phyloP scores from a whole-genome alignment of 1,140 invertebrate genomes.

The Trichomalopsis sarcophagae region DNA sequence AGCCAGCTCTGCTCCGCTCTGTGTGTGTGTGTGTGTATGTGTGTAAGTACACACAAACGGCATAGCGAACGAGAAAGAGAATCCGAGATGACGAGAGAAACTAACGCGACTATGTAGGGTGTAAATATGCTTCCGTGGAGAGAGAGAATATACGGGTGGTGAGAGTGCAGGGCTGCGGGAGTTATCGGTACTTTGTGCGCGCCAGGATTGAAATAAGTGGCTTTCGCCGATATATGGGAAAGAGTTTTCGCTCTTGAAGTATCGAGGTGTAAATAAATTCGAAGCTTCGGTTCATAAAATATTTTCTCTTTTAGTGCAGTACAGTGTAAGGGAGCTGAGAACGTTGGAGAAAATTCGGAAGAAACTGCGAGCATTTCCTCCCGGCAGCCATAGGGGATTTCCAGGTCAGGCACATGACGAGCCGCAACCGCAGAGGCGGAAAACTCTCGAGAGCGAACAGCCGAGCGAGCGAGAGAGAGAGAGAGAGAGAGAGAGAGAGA shows the following conservation, averaged over 20 bases:
- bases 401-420: slow-evolving; percentile 13
- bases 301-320: too few relatives aligned
- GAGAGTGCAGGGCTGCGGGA: not conserved
- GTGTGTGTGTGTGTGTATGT: not conserved
- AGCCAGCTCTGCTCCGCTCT: not conserved
- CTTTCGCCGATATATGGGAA: not conserved
- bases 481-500: not conserved
- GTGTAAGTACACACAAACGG: not conserved
- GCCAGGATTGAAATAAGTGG: not conserved
- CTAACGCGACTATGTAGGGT: not conserved
- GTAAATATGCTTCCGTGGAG: not conserved
- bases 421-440: not conserved
- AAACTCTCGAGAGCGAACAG: not conserved
- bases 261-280: too few relatives aligned
- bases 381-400: not conserved
- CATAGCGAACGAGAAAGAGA: not conserved
- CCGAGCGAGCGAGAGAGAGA: not conserved
- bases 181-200: not conserved
- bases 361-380: not conserved
- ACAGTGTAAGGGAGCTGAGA: not conserved
- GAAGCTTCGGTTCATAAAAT: too few relatives aligned
- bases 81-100: not conserved
- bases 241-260: not conserved
- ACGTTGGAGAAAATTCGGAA: not conserved
- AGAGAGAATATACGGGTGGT: not conserved